Evolutionary conservation across 1,140 invertebrate genomes (phyloP), one percentile per base, ranked within the genome.

Genomic region (Odontomachus brunneus): DNA sequence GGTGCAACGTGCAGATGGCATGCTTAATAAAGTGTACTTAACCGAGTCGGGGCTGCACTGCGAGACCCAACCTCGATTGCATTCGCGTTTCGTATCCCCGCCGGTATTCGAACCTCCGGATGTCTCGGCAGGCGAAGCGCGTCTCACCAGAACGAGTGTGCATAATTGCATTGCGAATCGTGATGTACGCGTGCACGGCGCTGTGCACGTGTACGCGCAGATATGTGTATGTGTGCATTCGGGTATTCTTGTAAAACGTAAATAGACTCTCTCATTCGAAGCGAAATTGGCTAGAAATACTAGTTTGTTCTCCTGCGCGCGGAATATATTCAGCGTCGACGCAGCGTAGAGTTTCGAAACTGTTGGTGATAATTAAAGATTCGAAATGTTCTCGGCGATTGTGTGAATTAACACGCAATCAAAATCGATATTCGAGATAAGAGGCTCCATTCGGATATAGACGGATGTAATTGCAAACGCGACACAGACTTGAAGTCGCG

Each of bases 1-100:
- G 84, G 72, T 62, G 86, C 88, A 88, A 88, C 81, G 82, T 84
- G 80, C 88, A 90, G 86, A 88, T 85, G 78, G 88, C 89, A 89
- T 89, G 81, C 86, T 89, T 88, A 92, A 92, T 92, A 92, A 92
- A 91, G 91, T 90, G 91, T 90, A 89, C 87, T 91, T 89, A 89
- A 89, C 76, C 73, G 69, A 84, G 85, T 75, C 38, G 78, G 60
- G 71, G 76, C 48, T 76, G 66, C 67, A 51, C 69, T 53, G 29
- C 76, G 82, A 53, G 82, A 86, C 81, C 74, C 65, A 69, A 74
- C 74, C 86, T 62, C 83, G 83, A 88, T 88, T 87, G 85, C 86
- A 72, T 84, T 82, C 78, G 71, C 84, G 55, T 80, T 78, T 84
- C 81, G 84, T 57, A 57, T 26, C 22, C 55, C 57, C 71, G 3